Evolutionary conservation across 2,113 vertebrate species (phyloP).

Genomic region (Sapajus apella): DNA sequence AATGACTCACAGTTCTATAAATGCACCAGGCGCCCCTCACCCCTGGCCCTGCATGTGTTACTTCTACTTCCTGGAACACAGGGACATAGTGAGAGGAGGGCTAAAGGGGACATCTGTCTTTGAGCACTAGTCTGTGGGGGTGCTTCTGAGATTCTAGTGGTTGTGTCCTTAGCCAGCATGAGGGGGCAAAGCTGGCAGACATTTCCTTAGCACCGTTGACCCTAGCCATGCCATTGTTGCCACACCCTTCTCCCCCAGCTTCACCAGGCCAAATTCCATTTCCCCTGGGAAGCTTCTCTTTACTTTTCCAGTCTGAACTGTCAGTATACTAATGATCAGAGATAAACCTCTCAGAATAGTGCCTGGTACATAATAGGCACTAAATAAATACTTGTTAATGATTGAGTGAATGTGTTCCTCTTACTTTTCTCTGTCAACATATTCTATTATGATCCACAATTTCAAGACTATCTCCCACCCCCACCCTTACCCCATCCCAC

Average conservation of each 20-base stretch:
- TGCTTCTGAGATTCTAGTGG: constrained; percentile 30
- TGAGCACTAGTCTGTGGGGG: background rate
- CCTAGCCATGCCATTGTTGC: background rate
- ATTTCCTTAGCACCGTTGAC: background rate
- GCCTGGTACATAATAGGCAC: background rate
- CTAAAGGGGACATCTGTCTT: constrained; percentile 35
- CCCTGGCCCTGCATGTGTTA: constrained; percentile 24
- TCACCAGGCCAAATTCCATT: background rate
- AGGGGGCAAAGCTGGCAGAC: background rate
- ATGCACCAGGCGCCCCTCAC: background rate
- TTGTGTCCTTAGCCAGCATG: background rate
- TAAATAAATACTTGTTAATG: background rate
- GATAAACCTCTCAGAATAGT: constrained; percentile 31
- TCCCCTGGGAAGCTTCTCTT: background rate
- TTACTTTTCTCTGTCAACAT: background rate
- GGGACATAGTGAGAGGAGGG: background rate
- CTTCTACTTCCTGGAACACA: constrained; percentile 47
- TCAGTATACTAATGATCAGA: constrained; percentile 36
- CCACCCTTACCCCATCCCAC: background rate
- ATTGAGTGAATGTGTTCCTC: background rate
- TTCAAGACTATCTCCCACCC: background rate
- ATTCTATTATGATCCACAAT: background rate
- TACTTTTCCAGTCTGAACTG: background rate
- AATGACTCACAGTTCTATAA: constrained; percentile 49
- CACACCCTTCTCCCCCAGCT: background rate